Evolutionary conservation across 2,797 vertebrate genomes (phyloP).

Genomic region (Kryptolebias ocellatus): DNA sequence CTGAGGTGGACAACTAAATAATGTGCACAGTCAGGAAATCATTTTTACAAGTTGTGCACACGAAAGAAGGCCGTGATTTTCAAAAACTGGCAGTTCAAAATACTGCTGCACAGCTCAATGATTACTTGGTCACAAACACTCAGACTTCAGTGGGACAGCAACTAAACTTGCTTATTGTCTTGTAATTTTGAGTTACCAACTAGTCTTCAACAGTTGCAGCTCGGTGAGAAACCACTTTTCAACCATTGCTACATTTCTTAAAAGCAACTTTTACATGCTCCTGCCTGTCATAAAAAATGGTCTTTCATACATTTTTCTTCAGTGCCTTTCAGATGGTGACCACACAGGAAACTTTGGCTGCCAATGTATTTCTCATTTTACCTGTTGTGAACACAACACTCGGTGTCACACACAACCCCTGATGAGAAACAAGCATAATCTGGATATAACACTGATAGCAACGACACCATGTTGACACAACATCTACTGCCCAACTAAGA

Average conservation of each 20-base stretch:
- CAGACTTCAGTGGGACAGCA: too few species aligned
- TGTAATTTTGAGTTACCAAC: too few species aligned
- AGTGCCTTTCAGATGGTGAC: constrained; percentile 31
- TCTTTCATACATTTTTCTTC: background rate
- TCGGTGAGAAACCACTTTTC: too few species aligned
- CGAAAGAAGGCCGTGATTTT: too few species aligned
- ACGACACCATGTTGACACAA: constrained; percentile 83
- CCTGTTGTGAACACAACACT: background rate
- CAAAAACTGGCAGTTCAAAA: too few species aligned
- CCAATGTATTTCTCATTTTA: background rate
- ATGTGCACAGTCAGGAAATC: too few species aligned
- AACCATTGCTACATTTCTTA: background rate
- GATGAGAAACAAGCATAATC: constrained; percentile 82
- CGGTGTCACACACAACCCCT: constrained; percentile 67
- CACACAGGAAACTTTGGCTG: constrained; percentile 7
- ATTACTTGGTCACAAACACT: too few species aligned
- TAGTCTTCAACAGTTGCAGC: too few species aligned
- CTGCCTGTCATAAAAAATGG: background rate
- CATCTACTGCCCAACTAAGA: constrained; percentile 85
- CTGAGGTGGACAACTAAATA: too few species aligned
- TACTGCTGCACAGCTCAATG: too few species aligned
- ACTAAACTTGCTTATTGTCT: too few species aligned
- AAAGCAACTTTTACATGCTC: background rate
- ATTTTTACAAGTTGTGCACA: too few species aligned
- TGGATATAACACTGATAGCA: constrained; percentile 79